Evolutionary conservation across 2,888 invertebrate species (phyloP).

Genomic region (Busseola fusca): DNA sequence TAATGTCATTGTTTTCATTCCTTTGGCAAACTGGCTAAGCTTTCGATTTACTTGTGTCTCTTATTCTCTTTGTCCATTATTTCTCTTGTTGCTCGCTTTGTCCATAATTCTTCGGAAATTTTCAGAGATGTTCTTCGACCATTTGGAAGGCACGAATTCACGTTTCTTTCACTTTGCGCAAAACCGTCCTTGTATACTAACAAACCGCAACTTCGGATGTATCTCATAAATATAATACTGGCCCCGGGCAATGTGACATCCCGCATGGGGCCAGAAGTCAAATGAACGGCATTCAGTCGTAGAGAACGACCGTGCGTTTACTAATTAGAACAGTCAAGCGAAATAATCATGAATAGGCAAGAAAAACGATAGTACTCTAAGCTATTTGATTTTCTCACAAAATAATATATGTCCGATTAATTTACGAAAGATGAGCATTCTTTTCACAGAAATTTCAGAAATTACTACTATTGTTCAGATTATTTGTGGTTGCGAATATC

Average conservation of each 20-base stretch:
- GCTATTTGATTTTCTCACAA: background rate
- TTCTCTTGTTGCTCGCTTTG: background rate
- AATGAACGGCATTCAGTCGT: background rate
- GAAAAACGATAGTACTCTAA: background rate
- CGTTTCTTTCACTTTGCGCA: background rate
- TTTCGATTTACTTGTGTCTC: background rate
- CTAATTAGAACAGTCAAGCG: constrained; percentile 1
- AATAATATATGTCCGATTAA: background rate
- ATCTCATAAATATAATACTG: background rate
- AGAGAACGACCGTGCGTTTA: background rate
- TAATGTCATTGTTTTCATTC: background rate
- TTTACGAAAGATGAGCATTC: background rate
- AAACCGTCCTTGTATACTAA: background rate
- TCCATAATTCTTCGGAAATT: background rate
- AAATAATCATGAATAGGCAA: background rate
- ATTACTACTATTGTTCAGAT: constrained; percentile 5
- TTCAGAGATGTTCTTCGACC: background rate
- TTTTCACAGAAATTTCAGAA: constrained; percentile 3
- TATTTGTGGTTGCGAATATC: constrained; percentile 21
- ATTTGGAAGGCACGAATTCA: background rate
- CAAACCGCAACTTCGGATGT: background rate
- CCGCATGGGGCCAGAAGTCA: constrained; percentile 3
- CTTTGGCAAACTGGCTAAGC: background rate
- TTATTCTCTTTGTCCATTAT: background rate
- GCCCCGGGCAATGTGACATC: background rate